Evolutionary conservation across 2,888 invertebrate genomes (phyloP).

Genomic region (Lagria hirta): DNA sequence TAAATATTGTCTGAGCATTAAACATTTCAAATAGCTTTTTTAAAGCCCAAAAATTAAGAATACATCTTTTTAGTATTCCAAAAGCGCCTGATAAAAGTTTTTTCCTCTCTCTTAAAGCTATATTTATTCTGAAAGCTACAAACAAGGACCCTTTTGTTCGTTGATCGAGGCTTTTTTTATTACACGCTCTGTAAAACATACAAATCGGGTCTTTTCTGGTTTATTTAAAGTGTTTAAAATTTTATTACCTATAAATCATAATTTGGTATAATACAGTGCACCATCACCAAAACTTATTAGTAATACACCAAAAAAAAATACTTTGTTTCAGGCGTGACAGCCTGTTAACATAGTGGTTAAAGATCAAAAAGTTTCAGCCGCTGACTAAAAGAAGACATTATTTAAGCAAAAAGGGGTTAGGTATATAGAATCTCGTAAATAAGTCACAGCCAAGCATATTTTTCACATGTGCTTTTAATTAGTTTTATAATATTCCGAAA

Average conservation of each 20-base stretch:
- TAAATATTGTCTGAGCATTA: too few relatives aligned
- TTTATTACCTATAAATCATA: constrained; percentile 41
- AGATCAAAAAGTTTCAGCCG: constrained; percentile 35
- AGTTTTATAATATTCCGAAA: constrained; percentile 28
- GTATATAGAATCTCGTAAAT: constrained; percentile 39
- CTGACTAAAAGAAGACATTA: constrained; percentile 41
- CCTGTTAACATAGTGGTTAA: constrained; percentile 17
- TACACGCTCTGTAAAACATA: constrained; percentile 49
- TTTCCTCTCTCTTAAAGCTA: constrained; percentile 30
- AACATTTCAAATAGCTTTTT: too few relatives aligned
- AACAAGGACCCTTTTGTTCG: constrained; percentile 42
- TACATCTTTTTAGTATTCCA: constrained; percentile 29
- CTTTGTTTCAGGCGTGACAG: constrained; percentile 25
- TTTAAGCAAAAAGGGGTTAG: constrained; percentile 38
- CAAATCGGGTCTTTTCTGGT: constrained; percentile 47
- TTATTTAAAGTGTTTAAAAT: constrained; percentile 38
- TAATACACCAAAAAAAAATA: constrained; percentile 8
- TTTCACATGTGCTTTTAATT: constrained; percentile 46
- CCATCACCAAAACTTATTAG: constrained; percentile 1
- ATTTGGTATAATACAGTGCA: constrained; percentile 28
- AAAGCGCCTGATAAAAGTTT: constrained; percentile 24
- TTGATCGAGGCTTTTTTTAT: constrained; percentile 46
- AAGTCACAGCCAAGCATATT: constrained; percentile 35
- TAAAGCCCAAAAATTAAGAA: too few relatives aligned
- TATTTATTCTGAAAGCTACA: constrained; percentile 36